These are phyloP conservation scores for Drosophila neutralis DNA, from an alignment of 2,888 invertebrate species.

Conservation along the genomic window DNA sequence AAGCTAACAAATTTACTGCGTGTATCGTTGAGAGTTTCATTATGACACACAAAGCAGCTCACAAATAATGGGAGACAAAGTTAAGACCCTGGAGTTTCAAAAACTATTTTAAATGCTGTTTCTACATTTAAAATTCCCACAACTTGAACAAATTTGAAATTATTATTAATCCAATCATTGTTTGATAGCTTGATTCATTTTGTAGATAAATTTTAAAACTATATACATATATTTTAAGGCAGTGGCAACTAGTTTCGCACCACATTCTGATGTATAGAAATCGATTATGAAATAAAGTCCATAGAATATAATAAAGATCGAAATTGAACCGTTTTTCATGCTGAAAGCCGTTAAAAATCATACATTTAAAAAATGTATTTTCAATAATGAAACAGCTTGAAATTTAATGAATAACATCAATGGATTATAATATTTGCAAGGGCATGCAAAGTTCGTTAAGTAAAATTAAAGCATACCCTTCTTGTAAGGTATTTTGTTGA, in stretches of 20 bases:
- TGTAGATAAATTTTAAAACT: neutral
- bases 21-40: neutral
- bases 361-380: neutral
- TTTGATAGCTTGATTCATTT: neutral
- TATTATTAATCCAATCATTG: neutral
- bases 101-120: neutral
- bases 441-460: slow-evolving; percentile 22
- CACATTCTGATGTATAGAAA: neutral
- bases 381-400: neutral
- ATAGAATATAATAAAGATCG: neutral
- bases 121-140: neutral
- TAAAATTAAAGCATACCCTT: slow-evolving; percentile 5
- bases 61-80: neutral
- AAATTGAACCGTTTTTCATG: neutral
- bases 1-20: neutral
- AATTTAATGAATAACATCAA: neutral
- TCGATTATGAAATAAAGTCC: neutral
- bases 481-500: slow-evolving; percentile 59
- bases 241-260: neutral
- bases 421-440: slow-evolving; percentile 10
- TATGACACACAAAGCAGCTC: neutral
- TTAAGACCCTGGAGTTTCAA: neutral
- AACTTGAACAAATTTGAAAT: neutral
- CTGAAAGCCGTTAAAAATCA: neutral
- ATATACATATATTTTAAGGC: neutral